These are phyloP conservation scores for Boloria selene DNA, from an alignment of 2,888 invertebrate genomes.

Conservation along the genomic window DNA sequence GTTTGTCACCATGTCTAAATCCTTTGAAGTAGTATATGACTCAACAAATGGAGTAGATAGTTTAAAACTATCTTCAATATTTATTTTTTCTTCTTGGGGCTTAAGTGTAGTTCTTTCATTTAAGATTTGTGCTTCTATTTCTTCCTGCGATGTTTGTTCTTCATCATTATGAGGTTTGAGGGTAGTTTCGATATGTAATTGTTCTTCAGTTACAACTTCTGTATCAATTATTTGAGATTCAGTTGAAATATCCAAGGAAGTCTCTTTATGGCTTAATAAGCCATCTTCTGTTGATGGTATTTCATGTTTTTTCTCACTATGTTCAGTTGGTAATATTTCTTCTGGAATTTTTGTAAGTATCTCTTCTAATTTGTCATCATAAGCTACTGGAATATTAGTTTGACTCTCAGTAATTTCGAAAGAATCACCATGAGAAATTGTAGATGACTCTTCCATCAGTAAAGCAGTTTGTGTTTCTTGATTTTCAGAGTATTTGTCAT, in stretches of 20 bases:
- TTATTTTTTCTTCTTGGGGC: not conserved
- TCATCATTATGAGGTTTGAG: not conserved
- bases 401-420: constrained; percentile 4
- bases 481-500: constrained; percentile 7
- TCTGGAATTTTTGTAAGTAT: constrained; percentile 5
- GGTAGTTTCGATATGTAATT: not conserved
- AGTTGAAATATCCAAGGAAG: not conserved
- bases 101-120: constrained; percentile 2
- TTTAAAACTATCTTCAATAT: constrained; percentile 7
- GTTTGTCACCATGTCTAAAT: constrained; percentile 12
- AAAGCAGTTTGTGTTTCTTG: constrained; percentile 1
- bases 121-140: not conserved
- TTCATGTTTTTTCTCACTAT: constrained; percentile 1
- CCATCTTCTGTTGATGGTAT: constrained; percentile 6
- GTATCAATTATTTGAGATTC: constrained; percentile 17
- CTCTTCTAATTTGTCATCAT: constrained; percentile 12
- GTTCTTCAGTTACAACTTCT: not conserved
- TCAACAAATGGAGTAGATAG: constrained; percentile 5
- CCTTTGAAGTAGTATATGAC: not conserved
- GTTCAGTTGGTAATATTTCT: constrained; percentile 4
- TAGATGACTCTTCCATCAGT: constrained; percentile 4
- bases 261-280: constrained; percentile 3
- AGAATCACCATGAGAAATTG: constrained; percentile 1
- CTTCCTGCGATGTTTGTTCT: not conserved
- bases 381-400: constrained; percentile 2